Evolutionary conservation across 2,888 invertebrate genomes (phyloP).

Genomic region (Bombylius discolor): DNA sequence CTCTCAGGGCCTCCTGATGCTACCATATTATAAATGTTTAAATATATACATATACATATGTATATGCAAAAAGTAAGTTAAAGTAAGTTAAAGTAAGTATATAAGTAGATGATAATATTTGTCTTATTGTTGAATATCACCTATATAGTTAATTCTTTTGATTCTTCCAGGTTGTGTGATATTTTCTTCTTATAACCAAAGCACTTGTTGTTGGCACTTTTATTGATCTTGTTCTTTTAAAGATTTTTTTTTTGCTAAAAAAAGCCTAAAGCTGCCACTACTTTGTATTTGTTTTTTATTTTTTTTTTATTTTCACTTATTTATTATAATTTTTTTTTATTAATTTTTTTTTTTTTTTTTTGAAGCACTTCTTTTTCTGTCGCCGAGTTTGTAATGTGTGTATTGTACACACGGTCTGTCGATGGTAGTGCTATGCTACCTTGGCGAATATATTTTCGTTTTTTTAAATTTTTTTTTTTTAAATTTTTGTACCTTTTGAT

Average conservation of each 20-base stretch:
- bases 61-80: not conserved
- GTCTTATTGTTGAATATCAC: not conserved
- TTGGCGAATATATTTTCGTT: too few relatives aligned
- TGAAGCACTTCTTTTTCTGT: not conserved
- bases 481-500: too few relatives aligned
- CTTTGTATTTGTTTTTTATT: not conserved
- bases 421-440: not conserved
- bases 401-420: not conserved
- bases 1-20: constrained; percentile 1
- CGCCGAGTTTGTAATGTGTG: not conserved
- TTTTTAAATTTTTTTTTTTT: too few relatives aligned
- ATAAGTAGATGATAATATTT: constrained; percentile 3
- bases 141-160: not conserved
- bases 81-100: not conserved
- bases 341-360: not conserved
- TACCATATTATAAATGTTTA: not conserved
- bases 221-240: not conserved
- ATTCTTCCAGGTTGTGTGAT: constrained; percentile 5
- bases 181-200: not conserved
- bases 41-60: not conserved
- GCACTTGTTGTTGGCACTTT: constrained; percentile 4
- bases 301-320: not conserved
- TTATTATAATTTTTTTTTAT: not conserved
- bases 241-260: not conserved
- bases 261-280: not conserved